Evolutionary conservation across 2,888 invertebrate genomes (phyloP).

Genomic region (Eretmocerus hayati): DNA sequence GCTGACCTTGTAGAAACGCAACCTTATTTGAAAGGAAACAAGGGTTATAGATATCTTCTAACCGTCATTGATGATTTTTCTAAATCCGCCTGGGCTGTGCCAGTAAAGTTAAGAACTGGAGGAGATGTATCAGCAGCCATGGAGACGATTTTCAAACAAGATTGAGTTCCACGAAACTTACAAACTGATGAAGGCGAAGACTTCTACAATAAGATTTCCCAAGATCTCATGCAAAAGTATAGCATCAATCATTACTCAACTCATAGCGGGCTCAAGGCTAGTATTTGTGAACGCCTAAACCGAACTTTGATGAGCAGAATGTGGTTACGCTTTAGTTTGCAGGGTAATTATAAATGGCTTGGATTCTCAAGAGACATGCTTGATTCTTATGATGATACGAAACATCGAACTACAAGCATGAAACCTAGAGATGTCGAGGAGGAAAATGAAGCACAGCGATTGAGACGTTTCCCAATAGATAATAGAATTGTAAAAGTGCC

Average conservation of each 20-base stretch:
- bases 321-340: constrained; percentile 1
- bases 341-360: constrained; percentile 5
- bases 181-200: constrained; percentile 22
- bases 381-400: neutral
- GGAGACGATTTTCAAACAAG: constrained; percentile 14
- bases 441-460: constrained; percentile 2
- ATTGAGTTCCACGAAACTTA: constrained; percentile 20
- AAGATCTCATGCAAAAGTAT: constrained; percentile 11
- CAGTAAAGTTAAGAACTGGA: constrained; percentile 21
- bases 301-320: constrained; percentile 23
- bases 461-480: neutral
- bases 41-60: constrained; percentile 31
- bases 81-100: constrained; percentile 34
- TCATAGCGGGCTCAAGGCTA: constrained; percentile 28
- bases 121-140: constrained; percentile 28
- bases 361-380: constrained; percentile 1
- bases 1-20: neutral
- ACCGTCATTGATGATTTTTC: constrained; percentile 42
- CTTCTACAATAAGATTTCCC: constrained; percentile 9
- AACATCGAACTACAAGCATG: constrained; percentile 4
- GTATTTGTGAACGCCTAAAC: constrained; percentile 35
- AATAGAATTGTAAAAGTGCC: neutral
- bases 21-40: neutral
- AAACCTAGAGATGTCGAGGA: constrained; percentile 21
- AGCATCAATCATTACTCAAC: constrained; percentile 22